Conservation (phyloP, 2,888 invertebrate species). For the Hypercompe scribonia region DNA sequence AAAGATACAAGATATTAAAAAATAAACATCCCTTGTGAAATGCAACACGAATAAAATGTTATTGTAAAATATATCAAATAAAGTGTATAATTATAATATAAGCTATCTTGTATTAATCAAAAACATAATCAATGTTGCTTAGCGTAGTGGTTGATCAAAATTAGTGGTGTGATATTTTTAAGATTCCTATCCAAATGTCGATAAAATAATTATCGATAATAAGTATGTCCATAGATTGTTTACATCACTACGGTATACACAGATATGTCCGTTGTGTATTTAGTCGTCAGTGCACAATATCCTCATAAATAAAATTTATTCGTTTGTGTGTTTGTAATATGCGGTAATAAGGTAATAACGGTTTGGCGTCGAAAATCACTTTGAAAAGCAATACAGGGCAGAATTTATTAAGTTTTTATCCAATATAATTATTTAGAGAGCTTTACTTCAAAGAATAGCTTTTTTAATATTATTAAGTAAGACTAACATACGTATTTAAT, state of each 20-base stretch:
- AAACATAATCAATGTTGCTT: slow-evolving; percentile 26
- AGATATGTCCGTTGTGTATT: not conserved
- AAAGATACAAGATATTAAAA: not conserved
- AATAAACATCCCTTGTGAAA: slow-evolving; percentile 4
- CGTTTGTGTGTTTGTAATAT: not conserved
- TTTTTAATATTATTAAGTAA: not conserved
- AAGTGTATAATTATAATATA: not conserved
- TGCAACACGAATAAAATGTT: slow-evolving; percentile 4
- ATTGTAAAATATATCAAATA: not conserved
- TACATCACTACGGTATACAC: not conserved
- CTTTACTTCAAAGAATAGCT: not conserved
- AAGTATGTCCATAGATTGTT: not conserved
- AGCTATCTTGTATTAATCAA: slow-evolving; percentile 18
- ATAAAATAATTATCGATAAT: not conserved
- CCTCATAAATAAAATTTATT: not conserved
- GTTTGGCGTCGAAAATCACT: not conserved
- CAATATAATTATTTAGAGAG: not conserved
- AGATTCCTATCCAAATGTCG: not conserved
- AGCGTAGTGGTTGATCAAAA: slow-evolving; percentile 13
- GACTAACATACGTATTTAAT: not conserved
- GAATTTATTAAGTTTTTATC: not conserved
- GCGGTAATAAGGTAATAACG: too few species aligned
- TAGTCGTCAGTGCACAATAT: not conserved
- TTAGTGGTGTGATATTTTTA: slow-evolving; percentile 2
- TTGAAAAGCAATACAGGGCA: not conserved